These are phyloP conservation scores for Gadus macrocephalus DNA, from an alignment of 2,113 vertebrate genomes.

Conservation along the genomic window DNA sequence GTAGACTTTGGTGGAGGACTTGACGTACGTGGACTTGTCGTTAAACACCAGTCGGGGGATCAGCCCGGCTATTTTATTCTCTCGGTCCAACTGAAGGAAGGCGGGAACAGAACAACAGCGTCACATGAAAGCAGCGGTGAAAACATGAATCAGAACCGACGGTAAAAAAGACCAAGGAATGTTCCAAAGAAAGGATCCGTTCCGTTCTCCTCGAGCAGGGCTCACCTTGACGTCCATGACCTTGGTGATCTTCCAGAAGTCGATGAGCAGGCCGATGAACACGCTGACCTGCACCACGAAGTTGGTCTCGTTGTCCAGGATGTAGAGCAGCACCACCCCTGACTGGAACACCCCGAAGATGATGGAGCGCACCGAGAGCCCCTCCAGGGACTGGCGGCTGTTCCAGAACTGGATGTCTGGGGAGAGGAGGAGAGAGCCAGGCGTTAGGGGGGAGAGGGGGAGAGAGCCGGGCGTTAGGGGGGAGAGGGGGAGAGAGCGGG, in stretches of 20 bases:
- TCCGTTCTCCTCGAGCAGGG: not conserved
- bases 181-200: not conserved
- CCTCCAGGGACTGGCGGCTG: conserved; percentile 93
- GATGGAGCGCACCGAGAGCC: conserved; percentile 90
- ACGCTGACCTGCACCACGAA: conserved; percentile 97
- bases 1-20: conserved; percentile 92
- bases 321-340: conserved; percentile 90
- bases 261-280: conserved; percentile 94
- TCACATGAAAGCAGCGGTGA: not conserved
- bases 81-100: conserved; percentile 80
- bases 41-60: conserved; percentile 80
- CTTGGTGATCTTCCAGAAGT: conserved; percentile 98
- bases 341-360: conserved; percentile 96
- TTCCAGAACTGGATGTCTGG: conserved; percentile 98
- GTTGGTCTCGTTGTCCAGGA: conserved; percentile 95
- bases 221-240: conserved; percentile 92
- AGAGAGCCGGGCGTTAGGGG: no score
- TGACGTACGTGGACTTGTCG: conserved; percentile 91
- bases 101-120: not conserved
- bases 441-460: no score
- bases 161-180: not conserved
- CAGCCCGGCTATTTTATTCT: conserved; percentile 82
- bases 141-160: not conserved
- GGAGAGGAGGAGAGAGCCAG: not conserved
- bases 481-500: no score